A percentile compares a stretch with the other conserved stretches of the same genome.
Evolutionary conservation across 2,797 vertebrate genomes (phyloP).

Genomic region (Lepilemur ruficaudatus): DNA sequence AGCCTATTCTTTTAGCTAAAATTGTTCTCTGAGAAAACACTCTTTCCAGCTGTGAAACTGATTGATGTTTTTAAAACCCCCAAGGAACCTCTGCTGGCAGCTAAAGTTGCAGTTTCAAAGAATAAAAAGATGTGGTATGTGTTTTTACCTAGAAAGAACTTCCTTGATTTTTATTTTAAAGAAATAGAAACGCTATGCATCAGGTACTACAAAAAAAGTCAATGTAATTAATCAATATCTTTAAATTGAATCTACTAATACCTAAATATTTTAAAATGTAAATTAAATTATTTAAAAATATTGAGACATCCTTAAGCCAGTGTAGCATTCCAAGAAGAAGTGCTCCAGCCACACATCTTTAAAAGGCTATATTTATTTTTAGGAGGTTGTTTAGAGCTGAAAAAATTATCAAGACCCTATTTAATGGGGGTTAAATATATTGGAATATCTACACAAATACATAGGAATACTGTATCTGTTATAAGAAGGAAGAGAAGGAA

Average conservation of each 20-base stretch:
- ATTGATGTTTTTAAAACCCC: constrained; percentile 66
- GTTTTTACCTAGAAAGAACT: constrained; percentile 38
- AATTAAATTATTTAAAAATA: constrained; percentile 39
- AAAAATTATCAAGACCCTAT: not conserved
- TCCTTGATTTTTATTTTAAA: constrained; percentile 40
- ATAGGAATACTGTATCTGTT: not conserved
- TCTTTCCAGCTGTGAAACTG: constrained; percentile 67
- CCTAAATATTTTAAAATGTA: constrained; percentile 12
- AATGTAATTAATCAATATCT: not conserved
- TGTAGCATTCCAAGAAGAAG: not conserved
- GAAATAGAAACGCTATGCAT: not conserved
- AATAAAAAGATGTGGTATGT: constrained; percentile 49
- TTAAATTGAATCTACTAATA: not conserved
- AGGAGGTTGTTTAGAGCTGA: not conserved
- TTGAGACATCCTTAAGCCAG: not conserved
- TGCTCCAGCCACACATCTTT: not conserved
- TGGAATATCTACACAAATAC: not conserved
- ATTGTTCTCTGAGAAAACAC: constrained; percentile 44
- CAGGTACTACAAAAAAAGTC: not conserved
- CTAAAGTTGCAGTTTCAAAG: constrained; percentile 38
- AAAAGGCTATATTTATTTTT: not conserved
- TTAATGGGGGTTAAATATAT: not conserved
- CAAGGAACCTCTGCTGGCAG: constrained; percentile 55
- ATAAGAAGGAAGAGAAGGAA: not conserved
- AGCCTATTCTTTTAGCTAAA: constrained; percentile 53